phyloP scores from a whole-genome alignment of 2,113 vertebrate genomes.

The Aleadryas rufinucha region DNA sequence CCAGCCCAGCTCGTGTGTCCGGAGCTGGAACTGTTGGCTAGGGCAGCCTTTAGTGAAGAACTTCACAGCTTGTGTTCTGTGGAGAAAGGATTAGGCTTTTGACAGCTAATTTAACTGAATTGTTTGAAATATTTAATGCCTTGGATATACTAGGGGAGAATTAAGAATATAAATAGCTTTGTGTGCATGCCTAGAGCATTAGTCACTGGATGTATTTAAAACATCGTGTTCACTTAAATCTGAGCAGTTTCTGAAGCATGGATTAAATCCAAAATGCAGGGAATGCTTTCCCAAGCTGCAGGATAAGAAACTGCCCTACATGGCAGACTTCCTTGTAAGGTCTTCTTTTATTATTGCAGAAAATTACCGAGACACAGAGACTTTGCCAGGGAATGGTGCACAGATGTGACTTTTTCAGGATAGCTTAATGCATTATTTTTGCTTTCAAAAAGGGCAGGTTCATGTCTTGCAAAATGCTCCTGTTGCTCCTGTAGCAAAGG shows the following conservation, averaged over 20 bases:
- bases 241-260: constrained; percentile 10
- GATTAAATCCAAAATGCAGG: not conserved
- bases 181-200: not conserved
- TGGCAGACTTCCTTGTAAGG: not conserved
- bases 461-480: not conserved
- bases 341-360: not conserved
- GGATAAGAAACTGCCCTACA: not conserved
- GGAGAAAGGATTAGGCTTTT: not conserved
- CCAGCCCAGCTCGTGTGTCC: accelerated
- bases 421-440: not conserved
- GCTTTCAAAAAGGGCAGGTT: not conserved
- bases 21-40: not conserved
- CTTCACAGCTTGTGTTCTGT: not conserved
- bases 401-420: not conserved
- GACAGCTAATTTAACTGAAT: not conserved
- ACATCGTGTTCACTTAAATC: not conserved
- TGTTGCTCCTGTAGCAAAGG: not conserved
- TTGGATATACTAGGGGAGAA: not conserved
- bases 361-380: not conserved
- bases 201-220: constrained; percentile 22
- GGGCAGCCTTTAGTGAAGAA: not conserved
- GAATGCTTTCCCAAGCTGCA: not conserved
- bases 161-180: constrained; percentile 9
- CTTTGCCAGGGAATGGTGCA: not conserved
- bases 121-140: constrained; percentile 3